These are phyloP conservation scores for Patiria pectinifera DNA, from an alignment of 53 echinoderm and acorn worm species.

Conservation along the genomic window DNA sequence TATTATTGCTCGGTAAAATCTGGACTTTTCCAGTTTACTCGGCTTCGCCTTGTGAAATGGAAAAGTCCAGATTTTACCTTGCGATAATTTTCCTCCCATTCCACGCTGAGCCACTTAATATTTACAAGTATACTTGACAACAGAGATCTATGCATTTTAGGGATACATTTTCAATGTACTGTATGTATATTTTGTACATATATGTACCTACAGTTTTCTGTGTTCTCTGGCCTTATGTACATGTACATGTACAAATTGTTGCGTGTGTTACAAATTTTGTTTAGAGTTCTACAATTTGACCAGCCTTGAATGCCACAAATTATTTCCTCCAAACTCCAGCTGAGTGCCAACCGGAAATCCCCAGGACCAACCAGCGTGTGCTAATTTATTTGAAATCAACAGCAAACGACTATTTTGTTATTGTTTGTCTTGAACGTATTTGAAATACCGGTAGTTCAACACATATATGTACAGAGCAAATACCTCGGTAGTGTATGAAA, in stretches of 20 bases:
- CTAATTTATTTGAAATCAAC: neutral
- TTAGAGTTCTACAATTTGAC: neutral
- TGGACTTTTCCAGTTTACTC: too few relatives aligned
- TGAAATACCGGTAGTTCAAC: neutral
- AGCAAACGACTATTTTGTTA: neutral
- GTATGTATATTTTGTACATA: too few relatives aligned
- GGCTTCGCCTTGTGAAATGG: too few relatives aligned
- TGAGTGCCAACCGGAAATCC: constrained; percentile 25
- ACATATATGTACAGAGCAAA: neutral
- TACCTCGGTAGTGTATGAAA: neutral
- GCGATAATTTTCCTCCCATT: too few relatives aligned
- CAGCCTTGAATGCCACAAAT: constrained; percentile 28
- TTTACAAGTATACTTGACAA: too few relatives aligned
- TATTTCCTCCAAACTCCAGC: constrained; percentile 30
- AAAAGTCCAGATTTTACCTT: too few relatives aligned
- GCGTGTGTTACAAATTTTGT: neutral
- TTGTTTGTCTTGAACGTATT: neutral
- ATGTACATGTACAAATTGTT: neutral
- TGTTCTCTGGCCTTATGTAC: neutral
- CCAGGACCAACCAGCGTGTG: neutral
- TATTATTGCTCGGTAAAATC: too few relatives aligned
- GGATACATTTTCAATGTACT: too few relatives aligned
- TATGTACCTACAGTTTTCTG: neutral
- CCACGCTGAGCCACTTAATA: too few relatives aligned
- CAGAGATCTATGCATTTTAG: too few relatives aligned